These are phyloP conservation scores for Podabrus alpinus DNA, from an alignment of 2,888 invertebrate genomes.

Conservation along the genomic window DNA sequence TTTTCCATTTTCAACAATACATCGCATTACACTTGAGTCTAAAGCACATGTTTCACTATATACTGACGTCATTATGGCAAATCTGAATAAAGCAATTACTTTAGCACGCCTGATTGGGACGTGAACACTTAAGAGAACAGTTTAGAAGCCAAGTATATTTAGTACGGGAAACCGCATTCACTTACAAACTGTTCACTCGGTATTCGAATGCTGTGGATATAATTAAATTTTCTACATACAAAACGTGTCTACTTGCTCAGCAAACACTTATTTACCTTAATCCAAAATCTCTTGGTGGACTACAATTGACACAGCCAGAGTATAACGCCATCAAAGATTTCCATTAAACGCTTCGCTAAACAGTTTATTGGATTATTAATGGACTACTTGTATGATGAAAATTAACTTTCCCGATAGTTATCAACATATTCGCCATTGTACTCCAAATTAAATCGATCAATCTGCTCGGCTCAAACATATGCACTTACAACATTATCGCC, in stretches of 20 bases:
- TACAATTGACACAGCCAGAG: conserved; percentile 45
- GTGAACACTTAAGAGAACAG: conserved; percentile 39
- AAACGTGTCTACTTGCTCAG: conserved; percentile 34
- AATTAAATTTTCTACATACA: conserved; percentile 40
- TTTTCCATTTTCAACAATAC: conserved; percentile 31
- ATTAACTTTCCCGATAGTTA: conserved; percentile 40
- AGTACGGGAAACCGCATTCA: conserved; percentile 46
- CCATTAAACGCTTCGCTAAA: conserved; percentile 49
- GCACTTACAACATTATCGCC: neutral
- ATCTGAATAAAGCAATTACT: conserved; percentile 50
- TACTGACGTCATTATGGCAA: conserved; percentile 43
- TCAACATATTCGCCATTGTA: conserved; percentile 1
- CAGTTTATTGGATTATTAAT: conserved; percentile 49
- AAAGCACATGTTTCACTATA: conserved; percentile 45
- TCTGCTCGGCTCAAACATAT: neutral
- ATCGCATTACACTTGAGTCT: conserved; percentile 44
- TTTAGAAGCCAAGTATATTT: conserved; percentile 37
- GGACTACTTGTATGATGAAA: conserved; percentile 46
- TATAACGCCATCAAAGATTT: conserved; percentile 47
- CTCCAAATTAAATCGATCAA: conserved; percentile 15
- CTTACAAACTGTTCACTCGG: conserved; percentile 39
- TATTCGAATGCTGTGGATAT: conserved; percentile 35
- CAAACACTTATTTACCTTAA: conserved; percentile 38
- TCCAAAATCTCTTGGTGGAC: conserved; percentile 33
- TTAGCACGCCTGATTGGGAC: conserved; percentile 41